Percentiles rank a stretch among this genome's conserved stretches.
phyloP scores from a whole-genome alignment of 1,140 invertebrate species.

The Ceratina australensis region DNA sequence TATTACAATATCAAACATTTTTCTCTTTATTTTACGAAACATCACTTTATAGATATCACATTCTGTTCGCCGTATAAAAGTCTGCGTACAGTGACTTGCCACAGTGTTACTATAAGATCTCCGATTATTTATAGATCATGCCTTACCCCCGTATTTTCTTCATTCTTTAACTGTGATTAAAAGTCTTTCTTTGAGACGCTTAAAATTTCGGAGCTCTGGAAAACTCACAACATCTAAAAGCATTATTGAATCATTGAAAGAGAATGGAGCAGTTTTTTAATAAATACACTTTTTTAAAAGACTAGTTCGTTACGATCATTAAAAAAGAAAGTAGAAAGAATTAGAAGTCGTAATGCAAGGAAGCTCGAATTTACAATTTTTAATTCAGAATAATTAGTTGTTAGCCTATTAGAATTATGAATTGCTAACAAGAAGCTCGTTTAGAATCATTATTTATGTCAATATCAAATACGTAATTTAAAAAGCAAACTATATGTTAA shows the following conservation, averaged over 20 bases:
- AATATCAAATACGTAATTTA: constrained; percentile 23
- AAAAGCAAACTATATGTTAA: constrained; percentile 9
- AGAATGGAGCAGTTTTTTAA: constrained; percentile 29
- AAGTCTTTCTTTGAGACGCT: constrained; percentile 24
- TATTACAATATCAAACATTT: not conserved
- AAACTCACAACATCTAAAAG: constrained; percentile 9
- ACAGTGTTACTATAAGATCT: constrained; percentile 36
- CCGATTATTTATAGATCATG: constrained; percentile 30
- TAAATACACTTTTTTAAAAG: constrained; percentile 26
- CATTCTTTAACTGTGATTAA: constrained; percentile 49
- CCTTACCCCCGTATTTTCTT: constrained; percentile 35
- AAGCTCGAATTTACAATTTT: constrained; percentile 12
- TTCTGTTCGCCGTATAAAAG: constrained; percentile 49
- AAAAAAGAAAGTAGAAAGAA: not conserved
- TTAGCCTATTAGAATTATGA: constrained; percentile 31
- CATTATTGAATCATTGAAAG: constrained; percentile 12
- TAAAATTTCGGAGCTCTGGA: not conserved
- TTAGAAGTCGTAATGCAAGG: not conserved
- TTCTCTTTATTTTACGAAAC: constrained; percentile 17
- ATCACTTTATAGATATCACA: not conserved
- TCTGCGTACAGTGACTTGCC: constrained; percentile 16
- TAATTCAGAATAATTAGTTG: constrained; percentile 19
- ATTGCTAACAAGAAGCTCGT: constrained; percentile 16
- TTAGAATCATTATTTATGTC: constrained; percentile 18
- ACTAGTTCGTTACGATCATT: constrained; percentile 17